phyloP scores from a whole-genome alignment of 1,140 invertebrate genomes.

The Conus ventricosus region DNA sequence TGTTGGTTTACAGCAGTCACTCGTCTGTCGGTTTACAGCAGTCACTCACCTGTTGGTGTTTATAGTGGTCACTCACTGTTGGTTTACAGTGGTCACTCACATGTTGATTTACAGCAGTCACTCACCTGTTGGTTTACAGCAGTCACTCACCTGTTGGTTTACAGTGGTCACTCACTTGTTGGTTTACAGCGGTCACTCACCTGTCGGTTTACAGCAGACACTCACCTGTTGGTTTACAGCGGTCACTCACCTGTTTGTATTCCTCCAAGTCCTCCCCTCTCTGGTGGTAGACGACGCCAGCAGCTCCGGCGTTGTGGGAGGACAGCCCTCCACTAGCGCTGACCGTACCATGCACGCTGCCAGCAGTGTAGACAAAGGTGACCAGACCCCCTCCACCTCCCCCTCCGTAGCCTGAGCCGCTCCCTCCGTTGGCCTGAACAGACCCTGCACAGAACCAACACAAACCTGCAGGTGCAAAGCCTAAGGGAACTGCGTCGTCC shows the following conservation, averaged over 20 bases:
- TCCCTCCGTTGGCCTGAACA: constrained; percentile 50
- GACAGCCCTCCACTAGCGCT: constrained; percentile 52
- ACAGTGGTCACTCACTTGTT: constrained; percentile 22
- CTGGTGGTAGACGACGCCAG: constrained; percentile 52
- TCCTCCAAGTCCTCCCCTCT: neutral
- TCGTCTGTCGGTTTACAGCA: too few species aligned
- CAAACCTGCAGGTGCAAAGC: too few species aligned
- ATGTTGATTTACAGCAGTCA: too few species aligned
- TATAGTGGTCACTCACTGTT: too few species aligned
- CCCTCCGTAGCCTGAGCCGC: constrained; percentile 45
- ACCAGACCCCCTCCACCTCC: constrained; percentile 60
- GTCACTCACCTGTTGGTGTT: too few species aligned
- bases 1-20: too few species aligned
- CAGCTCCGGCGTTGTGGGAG: constrained; percentile 48
- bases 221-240: neutral
- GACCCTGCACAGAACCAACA: constrained; percentile 37
- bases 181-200: too few species aligned
- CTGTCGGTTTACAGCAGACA: too few species aligned
- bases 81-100: too few species aligned
- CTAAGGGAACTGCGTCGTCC: too few species aligned
- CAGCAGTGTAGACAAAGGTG: constrained; percentile 48
- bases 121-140: too few species aligned
- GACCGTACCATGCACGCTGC: constrained; percentile 47
- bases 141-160: neutral
- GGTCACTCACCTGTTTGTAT: constrained; percentile 26